Evolutionary conservation across 2,797 vertebrate species (phyloP), one percentile per base, ranked within the genome.

Genomic region (Eospalax fontanierii): DNA sequence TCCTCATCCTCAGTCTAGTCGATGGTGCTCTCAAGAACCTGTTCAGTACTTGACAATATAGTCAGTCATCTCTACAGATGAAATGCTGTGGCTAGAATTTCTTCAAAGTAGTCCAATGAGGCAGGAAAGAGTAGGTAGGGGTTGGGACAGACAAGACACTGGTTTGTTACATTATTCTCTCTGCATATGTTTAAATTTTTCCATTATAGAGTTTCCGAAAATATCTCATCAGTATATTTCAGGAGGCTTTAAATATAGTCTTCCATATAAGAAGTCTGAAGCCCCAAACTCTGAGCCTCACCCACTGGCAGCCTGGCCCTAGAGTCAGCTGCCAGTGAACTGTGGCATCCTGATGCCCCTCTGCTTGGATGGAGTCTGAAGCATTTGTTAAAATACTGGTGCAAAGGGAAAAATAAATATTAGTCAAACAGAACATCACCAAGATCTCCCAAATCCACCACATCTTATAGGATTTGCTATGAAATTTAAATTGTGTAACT

Each of bases 341-440:
- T 79, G 50, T 71, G 46, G 33, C 75, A 33, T 12, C 74, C 71
- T 30, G 30, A 89, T 43, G 40, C 46, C 46, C 35, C 21, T 40
- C 33, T n/a, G 46, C 50, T 61, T 75, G 35, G 76, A 78, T 30
- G 1, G 26, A 66, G 65, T 71, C 71, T n/a, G 84, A 73, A 92
- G 40, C 30, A 43, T 87, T 95, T 92, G 35, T 87, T 87, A 89
- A 95, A 94, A 95, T 43, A 75, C 33, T 54, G 28, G 38, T 54
- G 75, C 85, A 87, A 88, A 93, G 50, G 40, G 22, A 84, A 92
- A 91, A 92, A 71, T 61, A 78, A 91, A 75, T 30, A 81, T 80
- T 30, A 78, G 54, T 93, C 38, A 89, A 89, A 80, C 18, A 70
- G 66, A 93, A 76, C 19, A 65, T 63, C 84, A 35, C 63, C n/a